phyloP scores from a whole-genome alignment of 1,140 invertebrate species.

The Chionoecetes opilio region DNA sequence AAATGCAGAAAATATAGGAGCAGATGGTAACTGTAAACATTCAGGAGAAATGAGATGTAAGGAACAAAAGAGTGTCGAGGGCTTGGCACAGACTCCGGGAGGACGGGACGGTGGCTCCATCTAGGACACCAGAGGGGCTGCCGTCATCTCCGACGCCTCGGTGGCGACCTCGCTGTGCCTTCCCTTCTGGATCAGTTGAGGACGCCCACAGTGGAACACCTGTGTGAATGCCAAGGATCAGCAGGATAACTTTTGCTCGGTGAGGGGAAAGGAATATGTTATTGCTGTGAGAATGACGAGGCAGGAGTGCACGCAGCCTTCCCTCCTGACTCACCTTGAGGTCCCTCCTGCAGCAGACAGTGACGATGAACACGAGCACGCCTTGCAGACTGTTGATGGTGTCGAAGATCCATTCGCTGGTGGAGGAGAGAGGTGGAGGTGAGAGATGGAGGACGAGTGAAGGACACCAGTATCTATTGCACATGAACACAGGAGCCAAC shows the following conservation, averaged over 20 bases:
- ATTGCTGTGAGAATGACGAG: too few species aligned
- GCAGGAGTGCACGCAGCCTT: too few species aligned
- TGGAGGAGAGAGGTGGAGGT: background rate
- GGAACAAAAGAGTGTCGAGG: background rate
- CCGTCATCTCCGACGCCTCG: background rate
- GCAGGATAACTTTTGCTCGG: background rate
- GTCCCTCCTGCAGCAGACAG: constrained; percentile 60
- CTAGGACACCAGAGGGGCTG: background rate
- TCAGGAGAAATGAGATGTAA: background rate
- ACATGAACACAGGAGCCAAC: background rate
- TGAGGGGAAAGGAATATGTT: too few species aligned
- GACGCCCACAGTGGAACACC: constrained; percentile 51
- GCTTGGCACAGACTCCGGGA: background rate
- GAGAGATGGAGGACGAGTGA: background rate
- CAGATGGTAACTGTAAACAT: background rate
- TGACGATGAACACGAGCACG: constrained; percentile 61
- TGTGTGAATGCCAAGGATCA: background rate
- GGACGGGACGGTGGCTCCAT: too few species aligned
- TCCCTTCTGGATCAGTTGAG: background rate
- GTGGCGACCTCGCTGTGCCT: background rate
- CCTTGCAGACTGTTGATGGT: constrained; percentile 60
- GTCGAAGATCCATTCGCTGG: constrained; percentile 42
- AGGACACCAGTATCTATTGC: background rate
- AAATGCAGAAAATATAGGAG: background rate
- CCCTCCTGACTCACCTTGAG: constrained; percentile 53